A percentile compares a stretch with the other conserved stretches of the same genome.
These are phyloP conservation scores for Patella vulgata DNA, from an alignment of 1,140 invertebrate species.

Conservation along the genomic window DNA sequence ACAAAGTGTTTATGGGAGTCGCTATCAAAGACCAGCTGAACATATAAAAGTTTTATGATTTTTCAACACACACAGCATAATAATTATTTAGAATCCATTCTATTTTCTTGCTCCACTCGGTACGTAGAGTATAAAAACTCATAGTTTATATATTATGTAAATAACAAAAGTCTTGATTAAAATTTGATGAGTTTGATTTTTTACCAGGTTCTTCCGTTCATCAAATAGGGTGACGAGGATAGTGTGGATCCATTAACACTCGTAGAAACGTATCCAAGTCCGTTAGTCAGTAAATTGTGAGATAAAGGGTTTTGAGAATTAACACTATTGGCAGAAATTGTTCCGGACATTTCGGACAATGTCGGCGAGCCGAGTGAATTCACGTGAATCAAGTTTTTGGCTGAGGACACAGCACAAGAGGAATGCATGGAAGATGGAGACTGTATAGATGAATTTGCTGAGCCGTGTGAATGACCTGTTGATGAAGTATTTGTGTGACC, in stretches of 20 bases:
- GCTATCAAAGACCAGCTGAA: too few relatives aligned
- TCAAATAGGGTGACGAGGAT: slow-evolving; percentile 44
- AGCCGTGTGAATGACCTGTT: slow-evolving; percentile 10
- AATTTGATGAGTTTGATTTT: background rate
- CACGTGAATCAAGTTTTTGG: slow-evolving; percentile 39
- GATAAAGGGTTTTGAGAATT: slow-evolving; percentile 30
- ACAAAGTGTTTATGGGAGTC: too few relatives aligned
- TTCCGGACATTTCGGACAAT: slow-evolving; percentile 28
- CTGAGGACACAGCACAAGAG: slow-evolving; percentile 33
- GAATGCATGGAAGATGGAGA: slow-evolving; percentile 32
- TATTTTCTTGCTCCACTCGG: too few relatives aligned
- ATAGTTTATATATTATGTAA: too few relatives aligned
- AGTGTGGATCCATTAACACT: slow-evolving; percentile 41
- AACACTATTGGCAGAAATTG: slow-evolving; percentile 37
- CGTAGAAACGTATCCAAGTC: slow-evolving; percentile 46
- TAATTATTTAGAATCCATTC: too few relatives aligned
- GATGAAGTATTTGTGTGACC: slow-evolving; percentile 22
- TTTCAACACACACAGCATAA: too few relatives aligned
- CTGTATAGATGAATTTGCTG: slow-evolving; percentile 15
- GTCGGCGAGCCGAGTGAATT: slow-evolving; percentile 32
- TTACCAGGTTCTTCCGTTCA: slow-evolving; percentile 59
- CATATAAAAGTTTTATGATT: too few relatives aligned
- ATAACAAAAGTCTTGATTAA: too few relatives aligned
- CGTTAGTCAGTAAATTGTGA: slow-evolving; percentile 40
- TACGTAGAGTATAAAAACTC: too few relatives aligned